Base-by-base conservation (phyloP, 2,797 vertebrate species). In the Acanthiza pusilla region DNA sequence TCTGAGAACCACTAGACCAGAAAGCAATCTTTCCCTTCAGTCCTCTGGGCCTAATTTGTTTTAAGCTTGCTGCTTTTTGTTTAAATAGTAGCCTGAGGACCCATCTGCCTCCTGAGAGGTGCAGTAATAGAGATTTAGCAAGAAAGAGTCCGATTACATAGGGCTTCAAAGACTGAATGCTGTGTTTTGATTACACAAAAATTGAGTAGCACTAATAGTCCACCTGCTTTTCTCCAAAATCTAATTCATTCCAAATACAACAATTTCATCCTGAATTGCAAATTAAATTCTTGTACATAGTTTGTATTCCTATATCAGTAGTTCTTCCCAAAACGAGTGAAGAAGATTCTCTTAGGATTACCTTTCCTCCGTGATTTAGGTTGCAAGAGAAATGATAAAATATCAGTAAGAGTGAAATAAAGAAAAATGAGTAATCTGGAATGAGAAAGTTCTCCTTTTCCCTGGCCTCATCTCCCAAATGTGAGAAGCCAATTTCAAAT, bases 401-500 rank as follows among this genome's bases (percentile, higher is more conserved):
- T 7, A 13, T 57, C 26, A 65, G 34, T 48, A 42, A 65, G 26
- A 47, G 25, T 71, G 9, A 77, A 57, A 1, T 47, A 20, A 91
- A 87, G 19, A 45, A 93, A 86, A 93, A 45, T 19, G 2, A 93
- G 29, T 63, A 77, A n/a, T 4, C 10, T 11, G 6, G 16, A 80
- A 79, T 40, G 12, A 54, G 13, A 65, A 68, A 73, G 2, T 40
- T 63, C 5, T 30, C 10, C 3, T 61, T 87, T 61, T 79, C 29
- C 23, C n/a, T 11, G 7, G 7, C 18, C 25, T 80, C 27, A 62
- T 74, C 7, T 55, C 13, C 10, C 12, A 57, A 55, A 57, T 22
- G 23, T 0, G 0, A 34, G 22, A 66, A 80, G 13, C 23, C 4
- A 0, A 22, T 60, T 86, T 87, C 26, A 76, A 54, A 62, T 58